Evolutionary conservation across 2,888 invertebrate species (phyloP), one percentile per base, ranked within the genome.

Genomic region (Axea sp.): DNA sequence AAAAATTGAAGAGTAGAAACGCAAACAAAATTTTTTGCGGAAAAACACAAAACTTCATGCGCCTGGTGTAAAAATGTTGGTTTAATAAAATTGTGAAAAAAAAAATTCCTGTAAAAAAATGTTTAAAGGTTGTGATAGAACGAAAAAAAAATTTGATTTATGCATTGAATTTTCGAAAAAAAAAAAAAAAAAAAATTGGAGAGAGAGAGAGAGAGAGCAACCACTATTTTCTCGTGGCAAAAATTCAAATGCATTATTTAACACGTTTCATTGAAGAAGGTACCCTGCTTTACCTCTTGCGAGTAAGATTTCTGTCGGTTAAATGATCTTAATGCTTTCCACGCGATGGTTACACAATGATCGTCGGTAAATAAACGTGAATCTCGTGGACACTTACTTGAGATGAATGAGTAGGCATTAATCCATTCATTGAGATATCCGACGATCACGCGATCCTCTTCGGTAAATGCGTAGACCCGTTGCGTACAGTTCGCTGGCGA

Each of bases 381-480:
- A 33, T 9, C 11, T 24, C 35, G 5, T 33, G 22, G 12, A 49
- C 87, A 92, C 92, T 92, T 91, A 93, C 93, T 91, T 90, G 91
- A 90, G 80, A 93, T 89, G 85, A 91, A 92, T 79, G 90, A 89
- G 88, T 92, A 92, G 78, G 92, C 91, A 87, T 91, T 90, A 84
- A 92, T 91, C 92, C 93, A 93, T 84, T 93, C 92, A 77, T 91
- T 90, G 86, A 93, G 88, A 88, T 92, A 92, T 82, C 92, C 92
- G 86, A 91, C 89, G 83, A 91, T 90, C 81, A 84, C 82, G 24
- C 85, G 86, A 78, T 88, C 87, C 81, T 88, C 88, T 79, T 88
- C 87, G 80, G 88, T 88, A 71, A 86, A 82, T 51, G 88, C 83
- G 83, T 88, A 88, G 82, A 89, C 86, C 76, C 89, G 87, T 69